Conservation (phyloP, 2,888 invertebrate genomes). For the Melieria picta region DNA sequence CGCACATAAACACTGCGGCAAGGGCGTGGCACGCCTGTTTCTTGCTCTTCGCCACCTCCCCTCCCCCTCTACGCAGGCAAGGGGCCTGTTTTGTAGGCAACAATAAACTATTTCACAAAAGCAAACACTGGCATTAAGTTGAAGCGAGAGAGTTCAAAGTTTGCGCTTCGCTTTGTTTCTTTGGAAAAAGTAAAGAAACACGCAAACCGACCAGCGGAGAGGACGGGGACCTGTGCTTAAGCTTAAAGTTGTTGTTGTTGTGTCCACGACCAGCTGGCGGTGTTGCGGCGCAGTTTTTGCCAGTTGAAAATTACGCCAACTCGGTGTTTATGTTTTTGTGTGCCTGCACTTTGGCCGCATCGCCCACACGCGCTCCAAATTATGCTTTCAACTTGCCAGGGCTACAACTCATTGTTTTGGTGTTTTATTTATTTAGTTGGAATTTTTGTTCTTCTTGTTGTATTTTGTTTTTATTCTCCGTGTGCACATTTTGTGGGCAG, state of each 20-base stretch:
- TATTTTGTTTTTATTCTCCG: background rate
- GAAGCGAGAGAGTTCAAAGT: slow-evolving; percentile 3
- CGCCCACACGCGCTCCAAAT: too few species aligned
- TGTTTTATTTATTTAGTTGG: slow-evolving; percentile 23
- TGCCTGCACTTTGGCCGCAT: too few species aligned
- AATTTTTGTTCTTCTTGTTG: slow-evolving; percentile 8
- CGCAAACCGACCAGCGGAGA: background rate
- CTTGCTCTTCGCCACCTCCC: too few species aligned
- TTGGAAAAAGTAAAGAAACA: slow-evolving; percentile 10
- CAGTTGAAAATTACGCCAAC: too few species aligned
- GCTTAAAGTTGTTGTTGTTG: too few species aligned
- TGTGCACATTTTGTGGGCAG: too few species aligned
- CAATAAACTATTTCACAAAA: slow-evolving; percentile 23
- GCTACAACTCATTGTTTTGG: slow-evolving; percentile 21
- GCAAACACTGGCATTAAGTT: slow-evolving; percentile 5
- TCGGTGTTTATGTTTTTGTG: too few species aligned
- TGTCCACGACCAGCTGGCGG: too few species aligned
- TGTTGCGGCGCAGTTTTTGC: too few species aligned
- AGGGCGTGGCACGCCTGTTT: slow-evolving; percentile 1
- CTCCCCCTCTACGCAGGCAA: too few species aligned
- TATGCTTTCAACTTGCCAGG: background rate
- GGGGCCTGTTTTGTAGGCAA: background rate
- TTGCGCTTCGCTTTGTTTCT: slow-evolving; percentile 17
- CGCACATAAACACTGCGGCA: slow-evolving; percentile 3
- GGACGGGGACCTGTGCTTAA: too few species aligned